Evolutionary conservation across 23 tunicate species (phyloP).

Genomic region (Diplosoma virens): DNA sequence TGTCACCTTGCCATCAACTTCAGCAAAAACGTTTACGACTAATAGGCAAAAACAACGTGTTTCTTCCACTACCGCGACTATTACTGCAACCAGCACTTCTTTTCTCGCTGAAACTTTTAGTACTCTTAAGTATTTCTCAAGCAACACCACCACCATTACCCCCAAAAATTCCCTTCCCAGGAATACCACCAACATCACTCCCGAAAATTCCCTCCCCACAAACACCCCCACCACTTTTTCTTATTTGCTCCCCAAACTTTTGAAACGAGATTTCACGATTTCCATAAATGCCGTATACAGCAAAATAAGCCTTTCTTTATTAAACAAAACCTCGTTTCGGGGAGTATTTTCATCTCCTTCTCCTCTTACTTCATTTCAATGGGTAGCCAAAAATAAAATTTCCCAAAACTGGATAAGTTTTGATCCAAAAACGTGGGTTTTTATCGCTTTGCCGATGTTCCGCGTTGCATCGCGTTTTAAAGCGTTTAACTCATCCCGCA

Average conservation of each 20-base stretch:
- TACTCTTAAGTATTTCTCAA: neutral
- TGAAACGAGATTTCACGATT: too few species aligned
- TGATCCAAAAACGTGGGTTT: slow-evolving; percentile 8
- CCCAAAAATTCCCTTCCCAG: neutral
- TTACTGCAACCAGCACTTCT: neutral
- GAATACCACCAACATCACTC: neutral
- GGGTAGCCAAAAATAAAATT: neutral
- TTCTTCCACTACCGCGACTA: slow-evolving; percentile 7
- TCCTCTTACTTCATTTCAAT: too few species aligned
- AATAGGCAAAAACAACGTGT: too few species aligned
- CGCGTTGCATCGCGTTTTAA: slow-evolving; percentile 25
- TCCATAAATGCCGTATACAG: neutral
- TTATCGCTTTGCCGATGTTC: slow-evolving; percentile 39
- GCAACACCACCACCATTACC: neutral
- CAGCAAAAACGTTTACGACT: neutral
- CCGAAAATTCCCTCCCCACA: neutral
- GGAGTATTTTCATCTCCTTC: too few species aligned
- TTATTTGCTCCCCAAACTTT: too few species aligned
- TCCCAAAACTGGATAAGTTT: slow-evolving; percentile 44
- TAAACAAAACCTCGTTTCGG: too few species aligned
- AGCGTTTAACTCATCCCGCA: slow-evolving; percentile 38
- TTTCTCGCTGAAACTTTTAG: neutral
- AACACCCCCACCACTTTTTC: neutral
- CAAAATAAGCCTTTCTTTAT: neutral
- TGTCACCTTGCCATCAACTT: neutral